Evolutionary conservation across 2,888 invertebrate genomes (phyloP).

Genomic region (Sphaerolaimus hirsutus): DNA sequence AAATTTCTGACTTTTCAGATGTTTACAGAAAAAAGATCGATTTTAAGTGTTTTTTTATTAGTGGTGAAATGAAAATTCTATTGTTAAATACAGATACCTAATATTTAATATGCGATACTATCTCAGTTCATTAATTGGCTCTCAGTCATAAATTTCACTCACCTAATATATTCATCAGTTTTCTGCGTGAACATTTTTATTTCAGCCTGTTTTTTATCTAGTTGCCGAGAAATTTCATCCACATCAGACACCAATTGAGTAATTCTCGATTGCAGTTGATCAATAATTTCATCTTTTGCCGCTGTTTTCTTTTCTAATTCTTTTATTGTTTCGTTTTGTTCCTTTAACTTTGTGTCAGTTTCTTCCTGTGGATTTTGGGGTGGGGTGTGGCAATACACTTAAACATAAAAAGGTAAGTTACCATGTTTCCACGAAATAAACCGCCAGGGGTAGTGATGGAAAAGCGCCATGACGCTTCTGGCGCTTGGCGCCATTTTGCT

Average conservation of each 20-base stretch:
- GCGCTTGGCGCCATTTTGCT: no score
- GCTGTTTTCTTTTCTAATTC: background rate
- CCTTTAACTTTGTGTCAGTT: conserved; percentile 3
- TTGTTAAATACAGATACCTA: no score
- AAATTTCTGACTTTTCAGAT: no score
- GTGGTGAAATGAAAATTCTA: no score
- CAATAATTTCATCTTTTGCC: conserved; percentile 1
- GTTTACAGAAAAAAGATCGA: no score
- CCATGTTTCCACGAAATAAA: no score
- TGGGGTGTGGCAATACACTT: background rate
- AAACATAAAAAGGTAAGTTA: no score
- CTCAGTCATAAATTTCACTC: background rate
- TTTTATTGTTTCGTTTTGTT: conserved; percentile 7
- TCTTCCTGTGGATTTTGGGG: background rate
- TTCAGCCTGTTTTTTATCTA: conserved; percentile 13
- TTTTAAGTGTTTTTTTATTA: no score
- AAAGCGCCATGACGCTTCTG: no score
- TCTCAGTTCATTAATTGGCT: no score
- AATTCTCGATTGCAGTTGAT: conserved; percentile 4
- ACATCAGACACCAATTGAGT: conserved; percentile 11
- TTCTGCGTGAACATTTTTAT: conserved; percentile 12
- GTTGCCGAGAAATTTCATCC: conserved; percentile 10
- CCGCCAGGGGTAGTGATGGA: no score
- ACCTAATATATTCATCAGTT: conserved; percentile 12
- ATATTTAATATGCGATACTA: no score